These are phyloP conservation scores for Callyntrura guangdongensis DNA, from an alignment of 2,888 invertebrate genomes.

Conservation along the genomic window DNA sequence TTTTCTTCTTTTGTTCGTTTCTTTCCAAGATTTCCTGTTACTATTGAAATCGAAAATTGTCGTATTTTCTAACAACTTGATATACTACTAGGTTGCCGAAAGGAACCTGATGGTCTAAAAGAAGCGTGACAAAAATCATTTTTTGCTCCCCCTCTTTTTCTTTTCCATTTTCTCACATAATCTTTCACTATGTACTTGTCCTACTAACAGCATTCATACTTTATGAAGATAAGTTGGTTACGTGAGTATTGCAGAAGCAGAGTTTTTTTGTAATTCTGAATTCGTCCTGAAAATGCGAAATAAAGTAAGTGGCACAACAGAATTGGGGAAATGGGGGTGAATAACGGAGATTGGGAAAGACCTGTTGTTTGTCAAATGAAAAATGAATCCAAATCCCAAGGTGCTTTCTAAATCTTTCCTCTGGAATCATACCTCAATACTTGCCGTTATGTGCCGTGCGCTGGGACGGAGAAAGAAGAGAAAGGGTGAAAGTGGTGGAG, in stretches of 20 bases:
- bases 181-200: too few relatives aligned
- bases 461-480: not conserved
- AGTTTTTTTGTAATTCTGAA: not conserved
- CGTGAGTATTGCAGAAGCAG: not conserved
- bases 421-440: conserved; percentile 28
- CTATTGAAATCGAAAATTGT: not conserved
- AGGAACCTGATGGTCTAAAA: too few relatives aligned
- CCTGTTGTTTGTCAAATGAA: conserved; percentile 45
- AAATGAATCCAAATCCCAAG: conserved; percentile 40
- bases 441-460: not conserved
- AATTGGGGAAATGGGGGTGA: not conserved
- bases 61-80: too few relatives aligned
- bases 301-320: not conserved
- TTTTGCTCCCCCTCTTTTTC: too few relatives aligned
- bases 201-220: too few relatives aligned
- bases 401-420: conserved; percentile 13
- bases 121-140: too few relatives aligned
- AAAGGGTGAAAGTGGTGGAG: not conserved
- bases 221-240: too few relatives aligned
- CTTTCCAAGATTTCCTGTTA: not conserved
- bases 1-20: not conserved
- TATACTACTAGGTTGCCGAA: too few relatives aligned
- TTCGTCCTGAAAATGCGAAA: not conserved
- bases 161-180: too few relatives aligned
- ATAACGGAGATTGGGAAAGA: not conserved